Base-by-base conservation (phyloP, 2,888 invertebrate species). In the Cyclophora punctaria region DNA sequence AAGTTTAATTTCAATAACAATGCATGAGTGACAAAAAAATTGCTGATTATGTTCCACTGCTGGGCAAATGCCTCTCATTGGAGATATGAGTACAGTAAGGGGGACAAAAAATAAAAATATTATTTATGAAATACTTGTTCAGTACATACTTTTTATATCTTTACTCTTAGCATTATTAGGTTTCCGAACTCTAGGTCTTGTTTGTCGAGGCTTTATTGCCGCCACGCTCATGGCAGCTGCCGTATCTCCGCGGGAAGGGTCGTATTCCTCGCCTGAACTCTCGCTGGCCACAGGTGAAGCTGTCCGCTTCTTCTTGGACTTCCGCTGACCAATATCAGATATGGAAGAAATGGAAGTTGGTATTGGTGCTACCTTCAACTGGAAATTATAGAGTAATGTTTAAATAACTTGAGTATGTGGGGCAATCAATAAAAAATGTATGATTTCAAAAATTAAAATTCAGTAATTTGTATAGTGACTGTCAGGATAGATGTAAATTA, bases 181-280 rank as follows among this genome's bases (percentile, higher is more conserved):
- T 73, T 83, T 87, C 52, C 73, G 73, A 56, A 71, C 66, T 59
- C 74, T 79, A 51, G 70, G 59, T 47, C 70, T 77, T 50, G 77
- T 60, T 41, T 82, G 77, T n/a, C 81, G 73, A 5, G 83, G 71
- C 55, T 85, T 88, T 3, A 86, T 80, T 3, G 87, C 82, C 2
- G 79, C 86, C 40, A 86, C 82, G 57, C 81, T 84, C 74, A 84
- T 83, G 4, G 76, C 75, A 2, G 83, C 79, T 3, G 81, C 74
- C 3, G 81, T 82, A 51, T 86, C 87, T 0, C 83, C 85, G 3
- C 78, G 73, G 5, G 78, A 64, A 3, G 89, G 88, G 57, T 87
- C 84, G 49, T 89, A 89, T 62, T 89, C 89, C 61, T 89, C 89
- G 47, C 89, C 89, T 3, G 89, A 89, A 56, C 88, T 88, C 35